Evolutionary conservation across 1,140 invertebrate genomes (phyloP).

Genomic region (Planococcus citri): DNA sequence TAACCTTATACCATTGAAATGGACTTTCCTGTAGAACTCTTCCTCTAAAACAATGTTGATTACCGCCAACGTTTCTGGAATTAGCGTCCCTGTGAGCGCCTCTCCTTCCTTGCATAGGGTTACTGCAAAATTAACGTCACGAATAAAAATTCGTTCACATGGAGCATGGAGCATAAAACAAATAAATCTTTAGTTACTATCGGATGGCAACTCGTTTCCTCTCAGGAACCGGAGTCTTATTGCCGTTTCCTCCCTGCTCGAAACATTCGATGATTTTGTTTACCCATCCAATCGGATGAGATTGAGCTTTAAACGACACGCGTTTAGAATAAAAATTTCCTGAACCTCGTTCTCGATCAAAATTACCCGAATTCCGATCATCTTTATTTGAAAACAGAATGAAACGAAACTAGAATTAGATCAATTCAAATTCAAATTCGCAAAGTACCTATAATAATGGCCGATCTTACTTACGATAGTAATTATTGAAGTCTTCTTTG

Average conservation of each 20-base stretch:
- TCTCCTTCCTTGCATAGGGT: constrained; percentile 36
- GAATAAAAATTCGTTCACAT: no score
- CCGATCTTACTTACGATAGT: no score
- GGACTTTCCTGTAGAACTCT: constrained; percentile 33
- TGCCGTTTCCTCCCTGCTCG: constrained; percentile 47
- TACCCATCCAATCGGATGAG: constrained; percentile 34
- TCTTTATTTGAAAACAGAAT: constrained; percentile 34
- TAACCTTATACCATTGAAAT: constrained; percentile 46
- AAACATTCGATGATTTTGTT: constrained; percentile 37
- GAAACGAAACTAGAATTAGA: not conserved
- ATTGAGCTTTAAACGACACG: constrained; percentile 40
- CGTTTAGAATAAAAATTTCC: constrained; percentile 31
- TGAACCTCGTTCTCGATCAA: no score
- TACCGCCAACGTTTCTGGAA: constrained; percentile 25
- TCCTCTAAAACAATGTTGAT: constrained; percentile 28
- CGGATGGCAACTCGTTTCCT: not conserved
- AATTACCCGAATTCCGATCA: no score
- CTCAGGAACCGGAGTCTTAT: constrained; percentile 35
- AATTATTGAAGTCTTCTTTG: no score
- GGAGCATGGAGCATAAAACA: not conserved
- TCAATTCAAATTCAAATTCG: no score
- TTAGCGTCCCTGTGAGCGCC: not conserved
- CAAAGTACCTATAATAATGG: no score
- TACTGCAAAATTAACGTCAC: constrained; percentile 34
- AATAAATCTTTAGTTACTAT: not conserved